These are phyloP conservation scores for Lagopus leucura DNA, from an alignment of 2,113 vertebrate species.

Conservation along the genomic window DNA sequence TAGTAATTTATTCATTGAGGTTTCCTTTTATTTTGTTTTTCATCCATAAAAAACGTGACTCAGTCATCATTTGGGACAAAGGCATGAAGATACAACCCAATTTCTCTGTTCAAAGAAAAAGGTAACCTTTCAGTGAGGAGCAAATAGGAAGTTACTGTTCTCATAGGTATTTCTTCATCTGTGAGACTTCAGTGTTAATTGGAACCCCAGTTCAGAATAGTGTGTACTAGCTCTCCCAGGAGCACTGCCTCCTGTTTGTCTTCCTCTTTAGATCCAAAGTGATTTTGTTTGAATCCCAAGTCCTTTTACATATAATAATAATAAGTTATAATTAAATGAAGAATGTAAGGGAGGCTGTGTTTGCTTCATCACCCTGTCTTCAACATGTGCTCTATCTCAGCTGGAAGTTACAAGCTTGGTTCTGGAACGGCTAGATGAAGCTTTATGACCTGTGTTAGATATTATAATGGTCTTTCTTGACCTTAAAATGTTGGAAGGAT, in stretches of 20 bases:
- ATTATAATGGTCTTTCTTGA: background rate
- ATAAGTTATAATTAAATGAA: background rate
- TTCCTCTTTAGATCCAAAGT: background rate
- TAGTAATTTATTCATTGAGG: too few species aligned
- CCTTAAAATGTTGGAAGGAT: background rate
- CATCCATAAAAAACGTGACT: background rate
- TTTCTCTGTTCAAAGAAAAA: background rate
- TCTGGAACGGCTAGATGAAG: background rate
- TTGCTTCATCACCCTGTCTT: background rate
- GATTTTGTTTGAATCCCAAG: background rate
- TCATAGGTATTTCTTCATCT: background rate
- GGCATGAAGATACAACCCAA: background rate
- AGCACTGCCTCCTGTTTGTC: background rate
- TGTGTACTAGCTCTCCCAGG: background rate
- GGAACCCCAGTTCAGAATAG: background rate
- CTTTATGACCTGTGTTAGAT: conserved; percentile 27
- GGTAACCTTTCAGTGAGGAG: background rate
- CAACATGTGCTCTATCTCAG: background rate
- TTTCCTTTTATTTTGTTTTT: too few species aligned
- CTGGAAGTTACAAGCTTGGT: background rate
- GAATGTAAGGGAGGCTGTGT: background rate
- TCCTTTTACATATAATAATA: background rate
- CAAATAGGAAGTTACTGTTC: background rate
- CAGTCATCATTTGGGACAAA: background rate
- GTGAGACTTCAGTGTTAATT: background rate